phyloP scores from a whole-genome alignment of 1,140 invertebrate species.

The Pseudachorutes palmiensis region DNA sequence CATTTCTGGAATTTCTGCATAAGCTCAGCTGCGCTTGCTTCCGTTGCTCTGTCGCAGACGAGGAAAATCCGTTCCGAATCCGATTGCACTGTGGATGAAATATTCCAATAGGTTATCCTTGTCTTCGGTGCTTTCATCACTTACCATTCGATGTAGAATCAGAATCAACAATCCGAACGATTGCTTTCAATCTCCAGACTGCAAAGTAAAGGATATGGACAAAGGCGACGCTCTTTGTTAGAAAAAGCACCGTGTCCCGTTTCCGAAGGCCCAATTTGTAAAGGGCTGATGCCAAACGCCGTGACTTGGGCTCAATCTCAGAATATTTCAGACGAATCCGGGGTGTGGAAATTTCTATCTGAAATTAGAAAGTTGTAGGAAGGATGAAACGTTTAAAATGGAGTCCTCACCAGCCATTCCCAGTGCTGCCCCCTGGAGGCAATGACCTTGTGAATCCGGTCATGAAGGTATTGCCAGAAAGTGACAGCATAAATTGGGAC shows the following conservation, averaged over 20 bases:
- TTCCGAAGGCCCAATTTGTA: not conserved
- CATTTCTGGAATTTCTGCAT: not conserved
- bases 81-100: not conserved
- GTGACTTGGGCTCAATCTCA: not conserved
- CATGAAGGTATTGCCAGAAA: not conserved
- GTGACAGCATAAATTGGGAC: not conserved
- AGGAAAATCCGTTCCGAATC: not conserved
- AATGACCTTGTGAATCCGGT: not conserved
- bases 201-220: not conserved
- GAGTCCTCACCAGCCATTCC: not conserved
- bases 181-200: constrained; percentile 1
- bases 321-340: constrained; percentile 1
- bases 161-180: not conserved
- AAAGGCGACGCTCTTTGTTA: not conserved
- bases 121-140: not conserved
- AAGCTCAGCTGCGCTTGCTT: not conserved
- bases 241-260: not conserved
- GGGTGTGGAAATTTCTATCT: constrained; percentile 3
- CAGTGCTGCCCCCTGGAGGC: not conserved
- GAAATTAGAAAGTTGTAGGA: not conserved
- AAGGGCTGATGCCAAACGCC: not conserved
- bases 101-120: no score
- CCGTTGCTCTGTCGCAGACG: not conserved
- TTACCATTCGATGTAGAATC: not conserved
- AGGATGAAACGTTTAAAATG: not conserved